phyloP scores from a whole-genome alignment of 2,888 invertebrate species.

The Lepidocyrtinus sp. region DNA sequence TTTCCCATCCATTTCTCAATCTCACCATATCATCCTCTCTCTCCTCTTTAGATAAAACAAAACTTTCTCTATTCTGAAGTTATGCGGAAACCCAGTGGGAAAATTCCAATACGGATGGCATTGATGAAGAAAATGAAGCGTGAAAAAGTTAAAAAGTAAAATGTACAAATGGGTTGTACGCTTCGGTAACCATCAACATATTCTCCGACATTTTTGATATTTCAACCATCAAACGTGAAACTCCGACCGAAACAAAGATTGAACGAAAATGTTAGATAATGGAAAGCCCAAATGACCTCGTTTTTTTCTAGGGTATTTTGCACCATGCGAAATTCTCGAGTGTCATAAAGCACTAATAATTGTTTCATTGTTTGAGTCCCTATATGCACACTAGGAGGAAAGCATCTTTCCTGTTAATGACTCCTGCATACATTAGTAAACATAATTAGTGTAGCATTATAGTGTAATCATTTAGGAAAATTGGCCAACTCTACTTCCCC shows the following conservation, averaged over 20 bases:
- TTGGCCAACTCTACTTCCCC: too few relatives aligned
- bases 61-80: slow-evolving; percentile 5
- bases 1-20: slow-evolving; percentile 8
- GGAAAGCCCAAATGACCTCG: neutral
- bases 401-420: neutral
- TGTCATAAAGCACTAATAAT: neutral
- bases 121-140: slow-evolving; percentile 45
- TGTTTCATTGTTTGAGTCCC: neutral
- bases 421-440: too few relatives aligned
- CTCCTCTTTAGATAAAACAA: neutral
- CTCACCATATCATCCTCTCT: slow-evolving; percentile 11
- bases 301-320: neutral
- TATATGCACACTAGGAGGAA: neutral
- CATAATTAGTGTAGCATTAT: neutral
- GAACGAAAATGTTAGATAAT: neutral
- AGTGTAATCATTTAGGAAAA: too few relatives aligned
- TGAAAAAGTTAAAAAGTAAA: slow-evolving; percentile 30
- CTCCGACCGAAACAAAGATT: neutral
- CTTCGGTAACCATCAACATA: neutral
- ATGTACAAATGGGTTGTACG: too few relatives aligned
- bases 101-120: slow-evolving; percentile 32
- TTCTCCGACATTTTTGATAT: neutral
- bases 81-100: slow-evolving; percentile 26
- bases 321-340: neutral
- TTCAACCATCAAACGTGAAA: neutral